Evolutionary conservation across 2,888 invertebrate genomes (phyloP), one percentile per base, ranked within the genome.

Genomic region (Drosophila barbarae): DNA sequence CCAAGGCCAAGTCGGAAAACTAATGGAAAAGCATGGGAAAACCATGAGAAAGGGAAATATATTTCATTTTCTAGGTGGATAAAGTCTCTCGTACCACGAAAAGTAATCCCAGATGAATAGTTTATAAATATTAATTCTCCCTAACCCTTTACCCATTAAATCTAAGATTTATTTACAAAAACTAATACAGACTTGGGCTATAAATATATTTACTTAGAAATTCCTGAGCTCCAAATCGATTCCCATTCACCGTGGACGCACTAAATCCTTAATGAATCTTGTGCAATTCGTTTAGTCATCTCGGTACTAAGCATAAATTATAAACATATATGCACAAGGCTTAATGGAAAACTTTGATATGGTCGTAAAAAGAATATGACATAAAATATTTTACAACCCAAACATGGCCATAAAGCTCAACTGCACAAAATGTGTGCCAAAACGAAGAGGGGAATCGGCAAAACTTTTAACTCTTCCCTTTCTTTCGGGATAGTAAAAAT

Each of bases 291-390:
- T 23, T 42, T 50, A 18, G 18, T 26, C 59, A 56, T 36, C 30
- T 42, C 21, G 23, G 59, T 18, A 51, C 38, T 51, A 8, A 44
- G 38, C 63, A 64, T 64, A 66, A 66, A 55, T 58, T 54, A 57
- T 50, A 67, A 60, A 56, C 49, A 36, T 52, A 50, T 65, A 55
- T 30, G 46, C 30, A 3, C 21, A 13, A 32, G 46, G 52, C 44
- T 44, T 68, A 68, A 69, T 69, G 69, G 55, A 68, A 53, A 61
- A 57, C 61, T 68, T 68, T 56, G 68, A 52, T 68, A 61, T 44
- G 61, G 61, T 32, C 61, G 53, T 69, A 68, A 53, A 69, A 30
- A 69, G 56, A 69, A 53, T 50, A 69, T 68, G 61, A 53, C 32
- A 55, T 55, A 30, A 58, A 67, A 58, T 50, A 18, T 53, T 54